Evolutionary conservation across 2,113 vertebrate genomes (phyloP).

Genomic region (Psittacara wagleri): DNA sequence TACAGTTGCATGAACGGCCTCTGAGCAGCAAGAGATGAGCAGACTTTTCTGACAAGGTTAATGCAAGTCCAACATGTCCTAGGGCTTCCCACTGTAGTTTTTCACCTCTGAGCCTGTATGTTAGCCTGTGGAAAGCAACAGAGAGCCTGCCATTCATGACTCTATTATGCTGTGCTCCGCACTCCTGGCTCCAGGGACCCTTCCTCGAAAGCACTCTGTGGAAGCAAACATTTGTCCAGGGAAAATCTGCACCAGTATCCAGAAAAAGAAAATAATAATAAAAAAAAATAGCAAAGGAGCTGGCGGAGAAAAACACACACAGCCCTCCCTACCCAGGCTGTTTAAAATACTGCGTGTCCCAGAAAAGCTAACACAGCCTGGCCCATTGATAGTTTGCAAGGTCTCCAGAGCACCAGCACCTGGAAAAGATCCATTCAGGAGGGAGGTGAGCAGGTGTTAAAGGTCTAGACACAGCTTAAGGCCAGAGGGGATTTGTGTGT

Average conservation of each 20-base stretch:
- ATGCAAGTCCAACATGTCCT: background rate
- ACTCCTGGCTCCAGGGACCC: background rate
- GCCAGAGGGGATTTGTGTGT: background rate
- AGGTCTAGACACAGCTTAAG: background rate
- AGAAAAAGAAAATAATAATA: background rate
- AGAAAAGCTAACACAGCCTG: background rate
- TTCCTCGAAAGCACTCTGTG: background rate
- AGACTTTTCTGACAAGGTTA: background rate
- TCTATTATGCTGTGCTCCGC: background rate
- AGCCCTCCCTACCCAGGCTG: background rate
- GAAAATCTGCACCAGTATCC: background rate
- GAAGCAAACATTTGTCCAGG: background rate
- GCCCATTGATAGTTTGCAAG: background rate
- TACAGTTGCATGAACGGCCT: background rate
- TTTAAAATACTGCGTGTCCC: background rate
- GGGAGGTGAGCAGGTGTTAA: background rate
- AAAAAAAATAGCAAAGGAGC: background rate
- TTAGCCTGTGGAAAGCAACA: background rate
- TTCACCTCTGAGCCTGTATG: background rate
- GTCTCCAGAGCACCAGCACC: background rate
- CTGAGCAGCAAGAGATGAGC: background rate
- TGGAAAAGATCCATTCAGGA: background rate
- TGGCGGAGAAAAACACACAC: background rate
- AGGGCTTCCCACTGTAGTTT: background rate
- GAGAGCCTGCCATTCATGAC: background rate